A percentile compares a stretch with the other conserved stretches of the same genome.
These are phyloP conservation scores for Graptemys geographica DNA, from an alignment of 2,797 vertebrate species.

Conservation along the genomic window DNA sequence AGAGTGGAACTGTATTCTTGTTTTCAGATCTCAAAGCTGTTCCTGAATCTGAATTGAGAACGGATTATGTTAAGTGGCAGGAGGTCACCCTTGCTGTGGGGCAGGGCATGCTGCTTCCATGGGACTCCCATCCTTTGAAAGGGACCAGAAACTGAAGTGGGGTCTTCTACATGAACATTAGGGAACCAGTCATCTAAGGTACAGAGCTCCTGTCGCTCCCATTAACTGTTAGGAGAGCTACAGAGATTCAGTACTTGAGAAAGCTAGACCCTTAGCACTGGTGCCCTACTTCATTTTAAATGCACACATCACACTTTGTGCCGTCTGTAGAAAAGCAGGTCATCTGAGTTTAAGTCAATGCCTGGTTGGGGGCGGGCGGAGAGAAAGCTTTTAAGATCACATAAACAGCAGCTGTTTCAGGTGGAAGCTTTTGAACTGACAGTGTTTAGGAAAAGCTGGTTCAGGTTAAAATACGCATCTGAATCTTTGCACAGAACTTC, in stretches of 20 bases:
- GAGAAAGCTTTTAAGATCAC: background rate
- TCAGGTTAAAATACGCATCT: slow-evolving; percentile 21
- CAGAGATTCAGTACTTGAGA: slow-evolving; percentile 12
- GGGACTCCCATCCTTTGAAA: background rate
- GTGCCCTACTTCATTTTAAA: slow-evolving; percentile 11
- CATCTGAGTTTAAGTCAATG: background rate
- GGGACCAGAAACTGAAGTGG: background rate
- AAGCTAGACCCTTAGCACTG: slow-evolving; percentile 27
- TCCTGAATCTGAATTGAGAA: background rate
- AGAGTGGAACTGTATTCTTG: background rate
- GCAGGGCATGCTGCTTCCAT: background rate
- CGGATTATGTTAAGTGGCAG: background rate
- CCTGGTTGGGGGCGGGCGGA: background rate
- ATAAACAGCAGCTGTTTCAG: slow-evolving; percentile 36
- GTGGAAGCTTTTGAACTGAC: slow-evolving; percentile 18
- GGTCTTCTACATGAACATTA: background rate
- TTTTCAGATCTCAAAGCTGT: background rate
- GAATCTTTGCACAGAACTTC: background rate
- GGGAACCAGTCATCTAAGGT: background rate
- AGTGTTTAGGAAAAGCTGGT: slow-evolving; percentile 39
- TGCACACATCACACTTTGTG: background rate
- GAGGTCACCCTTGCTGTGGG: background rate
- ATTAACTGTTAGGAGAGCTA: background rate
- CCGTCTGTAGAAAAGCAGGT: slow-evolving; percentile 34
- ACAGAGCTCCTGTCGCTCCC: background rate